A percentile compares a stretch with the other conserved stretches of the same genome.
Conservation (phyloP, 1,140 invertebrate species). For the Colletes gigas region DNA sequence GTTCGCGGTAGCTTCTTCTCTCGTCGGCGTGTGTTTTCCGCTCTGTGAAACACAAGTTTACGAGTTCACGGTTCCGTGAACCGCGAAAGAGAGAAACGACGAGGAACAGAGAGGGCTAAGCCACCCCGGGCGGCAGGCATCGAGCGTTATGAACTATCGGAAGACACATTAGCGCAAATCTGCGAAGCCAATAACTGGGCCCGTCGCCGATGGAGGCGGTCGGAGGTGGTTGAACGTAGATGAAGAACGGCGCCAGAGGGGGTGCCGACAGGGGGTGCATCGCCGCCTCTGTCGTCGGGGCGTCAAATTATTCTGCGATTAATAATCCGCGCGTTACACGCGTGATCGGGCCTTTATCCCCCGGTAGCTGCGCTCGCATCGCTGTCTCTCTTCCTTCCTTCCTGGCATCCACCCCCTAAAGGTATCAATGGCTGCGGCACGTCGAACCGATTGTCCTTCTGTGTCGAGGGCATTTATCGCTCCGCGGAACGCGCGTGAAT, state of each 20-base stretch:
- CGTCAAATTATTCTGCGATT: conserved; percentile 79
- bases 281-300: conserved; percentile 60
- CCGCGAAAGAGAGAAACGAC: conserved; percentile 27
- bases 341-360: conserved; percentile 78
- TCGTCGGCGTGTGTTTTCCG: conserved; percentile 7
- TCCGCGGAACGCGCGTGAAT: conserved; percentile 53
- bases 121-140: conserved; percentile 44
- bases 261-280: conserved; percentile 41
- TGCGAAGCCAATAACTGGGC: conserved; percentile 78
- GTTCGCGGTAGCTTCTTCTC: neutral
- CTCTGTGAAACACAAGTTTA: conserved; percentile 58
- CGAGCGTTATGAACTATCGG: conserved; percentile 77
- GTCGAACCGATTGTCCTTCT: conserved; percentile 62
- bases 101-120: neutral
- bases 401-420: conserved; percentile 54
- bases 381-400: conserved; percentile 61
- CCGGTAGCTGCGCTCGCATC: conserved; percentile 37
- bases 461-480: conserved; percentile 64
- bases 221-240: conserved; percentile 51
- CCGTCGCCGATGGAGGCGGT: conserved; percentile 35
- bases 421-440: conserved; percentile 62
- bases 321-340: conserved; percentile 80
- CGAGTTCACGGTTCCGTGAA: conserved; percentile 71
- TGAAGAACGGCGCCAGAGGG: conserved; percentile 48
- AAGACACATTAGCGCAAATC: conserved; percentile 79